phyloP scores from a whole-genome alignment of 1,140 invertebrate species.

The Battus philenor region DNA sequence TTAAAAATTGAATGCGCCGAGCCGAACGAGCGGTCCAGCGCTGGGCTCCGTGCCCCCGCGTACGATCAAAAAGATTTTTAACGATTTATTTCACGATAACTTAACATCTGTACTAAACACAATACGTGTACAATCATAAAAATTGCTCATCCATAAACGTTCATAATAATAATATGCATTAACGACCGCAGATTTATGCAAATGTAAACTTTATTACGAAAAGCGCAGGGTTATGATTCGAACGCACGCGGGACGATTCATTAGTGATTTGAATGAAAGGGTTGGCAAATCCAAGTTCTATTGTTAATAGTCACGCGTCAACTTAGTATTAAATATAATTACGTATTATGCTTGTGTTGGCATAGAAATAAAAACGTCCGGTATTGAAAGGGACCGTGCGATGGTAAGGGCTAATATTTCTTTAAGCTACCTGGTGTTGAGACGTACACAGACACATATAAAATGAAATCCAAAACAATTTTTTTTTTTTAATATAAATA shows the following conservation, averaged over 20 bases:
- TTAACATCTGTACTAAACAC: constrained; percentile 51
- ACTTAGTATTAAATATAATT: constrained; percentile 63
- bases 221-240: constrained; percentile 26
- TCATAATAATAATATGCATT: constrained; percentile 63
- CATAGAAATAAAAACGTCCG: constrained; percentile 38
- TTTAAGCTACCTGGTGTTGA: constrained; percentile 6
- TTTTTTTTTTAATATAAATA: no score
- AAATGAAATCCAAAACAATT: no score
- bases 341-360: constrained; percentile 58
- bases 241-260: constrained; percentile 35
- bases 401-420: no score
- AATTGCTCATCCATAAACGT: constrained; percentile 69
- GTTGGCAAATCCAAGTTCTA: constrained; percentile 71
- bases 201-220: constrained; percentile 25
- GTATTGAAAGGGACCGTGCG: constrained; percentile 14
- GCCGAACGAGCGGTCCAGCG: background rate
- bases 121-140: constrained; percentile 63
- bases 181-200: constrained; percentile 15
- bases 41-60: constrained; percentile 30
- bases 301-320: constrained; percentile 72
- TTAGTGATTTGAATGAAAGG: constrained; percentile 68
- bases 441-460: no score
- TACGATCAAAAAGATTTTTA: constrained; percentile 47
- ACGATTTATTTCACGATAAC: constrained; percentile 46
- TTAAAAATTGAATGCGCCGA: constrained; percentile 23